Conservation (phyloP, 2,888 invertebrate genomes). For the Leptinotarsa juncta region DNA sequence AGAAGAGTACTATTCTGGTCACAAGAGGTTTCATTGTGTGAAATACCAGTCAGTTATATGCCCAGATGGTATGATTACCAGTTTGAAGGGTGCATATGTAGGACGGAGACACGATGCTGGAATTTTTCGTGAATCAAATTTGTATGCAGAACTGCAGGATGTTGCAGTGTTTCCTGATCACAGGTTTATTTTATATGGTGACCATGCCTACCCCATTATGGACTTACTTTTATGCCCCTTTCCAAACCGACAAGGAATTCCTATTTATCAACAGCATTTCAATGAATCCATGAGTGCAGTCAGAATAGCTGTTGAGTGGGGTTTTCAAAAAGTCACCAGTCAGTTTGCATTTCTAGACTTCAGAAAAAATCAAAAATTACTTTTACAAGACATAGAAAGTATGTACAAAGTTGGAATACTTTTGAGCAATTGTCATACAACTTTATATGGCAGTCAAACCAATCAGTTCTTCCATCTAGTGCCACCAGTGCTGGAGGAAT, state of each 20-base stretch:
- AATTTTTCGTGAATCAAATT: constrained; percentile 22
- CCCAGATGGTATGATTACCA: constrained; percentile 46
- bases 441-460: constrained; percentile 5
- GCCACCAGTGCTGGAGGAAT: constrained; percentile 26
- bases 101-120: constrained; percentile 47
- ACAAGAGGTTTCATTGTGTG: constrained; percentile 19
- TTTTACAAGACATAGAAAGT: constrained; percentile 17
- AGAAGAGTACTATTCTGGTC: constrained; percentile 25
- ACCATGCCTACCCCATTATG: constrained; percentile 4
- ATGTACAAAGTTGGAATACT: constrained; percentile 12
- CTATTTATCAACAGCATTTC: constrained; percentile 7
- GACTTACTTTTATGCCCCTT: constrained; percentile 13
- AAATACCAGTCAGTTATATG: constrained; percentile 31
- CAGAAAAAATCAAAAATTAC: constrained; percentile 27
- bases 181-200: constrained; percentile 1
- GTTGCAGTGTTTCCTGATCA: constrained; percentile 21
- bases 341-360: constrained; percentile 27
- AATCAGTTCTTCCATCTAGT: constrained; percentile 18
- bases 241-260: constrained; percentile 26
- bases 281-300: constrained; percentile 11
- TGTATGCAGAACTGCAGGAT: constrained; percentile 28
- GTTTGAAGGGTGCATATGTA: constrained; percentile 37
- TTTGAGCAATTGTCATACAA: constrained; percentile 12
- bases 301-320: constrained; percentile 31
- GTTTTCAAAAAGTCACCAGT: constrained; percentile 36